These are phyloP conservation scores for Loris lydekkerianus DNA, from an alignment of 2,797 vertebrate species.

Conservation along the genomic window DNA sequence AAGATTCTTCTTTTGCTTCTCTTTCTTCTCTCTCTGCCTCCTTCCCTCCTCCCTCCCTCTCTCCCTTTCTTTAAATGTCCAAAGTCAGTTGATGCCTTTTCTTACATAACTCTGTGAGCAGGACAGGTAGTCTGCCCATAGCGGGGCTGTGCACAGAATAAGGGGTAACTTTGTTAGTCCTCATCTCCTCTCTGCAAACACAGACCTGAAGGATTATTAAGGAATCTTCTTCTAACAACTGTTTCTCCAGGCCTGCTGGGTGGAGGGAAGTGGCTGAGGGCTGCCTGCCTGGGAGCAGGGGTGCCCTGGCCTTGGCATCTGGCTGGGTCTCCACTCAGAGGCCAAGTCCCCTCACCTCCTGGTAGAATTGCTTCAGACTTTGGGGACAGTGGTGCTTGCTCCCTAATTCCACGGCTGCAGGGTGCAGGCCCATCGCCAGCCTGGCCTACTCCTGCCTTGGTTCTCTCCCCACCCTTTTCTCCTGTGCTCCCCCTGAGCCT, in stretches of 20 bases:
- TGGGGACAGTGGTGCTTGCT: neutral
- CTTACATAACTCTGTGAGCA: conserved; percentile 62
- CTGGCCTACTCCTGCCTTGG: neutral
- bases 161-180: conserved; percentile 79
- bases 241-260: conserved; percentile 71
- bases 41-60: neutral
- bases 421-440: neutral
- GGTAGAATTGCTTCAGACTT: neutral
- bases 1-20: neutral
- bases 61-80: neutral
- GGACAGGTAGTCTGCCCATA: conserved; percentile 66
- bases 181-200: conserved; percentile 77
- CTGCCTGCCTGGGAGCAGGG: neutral
- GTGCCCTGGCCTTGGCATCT: neutral
- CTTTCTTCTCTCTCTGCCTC: neutral
- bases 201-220: conserved; percentile 76
- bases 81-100: conserved; percentile 47
- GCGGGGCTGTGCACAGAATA: conserved; percentile 69
- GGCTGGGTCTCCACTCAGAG: neutral
- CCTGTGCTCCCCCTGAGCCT: too few species aligned
- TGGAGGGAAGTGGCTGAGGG: neutral
- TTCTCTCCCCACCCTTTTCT: neutral
- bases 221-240: conserved; percentile 67
- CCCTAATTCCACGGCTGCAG: neutral
- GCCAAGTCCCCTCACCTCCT: conserved; percentile 6